phyloP scores from a whole-genome alignment of 1,140 invertebrate species.

The Ceratina australensis region DNA sequence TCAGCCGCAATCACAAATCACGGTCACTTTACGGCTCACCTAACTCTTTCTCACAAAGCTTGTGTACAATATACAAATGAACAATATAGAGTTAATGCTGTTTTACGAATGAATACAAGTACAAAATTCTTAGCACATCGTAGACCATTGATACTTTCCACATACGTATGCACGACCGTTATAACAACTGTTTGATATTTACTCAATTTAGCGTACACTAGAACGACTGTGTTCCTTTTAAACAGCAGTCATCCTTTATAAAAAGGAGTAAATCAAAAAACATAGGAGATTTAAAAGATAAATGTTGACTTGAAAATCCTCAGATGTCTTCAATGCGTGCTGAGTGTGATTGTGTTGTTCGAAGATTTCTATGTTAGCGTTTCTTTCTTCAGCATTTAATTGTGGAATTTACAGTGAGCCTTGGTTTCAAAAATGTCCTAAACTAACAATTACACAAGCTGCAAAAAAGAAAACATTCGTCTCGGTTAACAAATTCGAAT shows the following conservation, averaged over 20 bases:
- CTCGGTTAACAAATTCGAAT: constrained; percentile 20
- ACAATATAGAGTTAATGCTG: constrained; percentile 65
- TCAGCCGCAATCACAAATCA: constrained; percentile 66
- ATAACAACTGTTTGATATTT: constrained; percentile 68
- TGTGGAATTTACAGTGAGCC: constrained; percentile 80
- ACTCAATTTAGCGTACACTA: constrained; percentile 69
- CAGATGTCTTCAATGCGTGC: constrained; percentile 95
- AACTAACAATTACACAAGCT: constrained; percentile 91
- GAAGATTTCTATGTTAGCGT: constrained; percentile 78
- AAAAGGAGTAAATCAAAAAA: constrained; percentile 77
- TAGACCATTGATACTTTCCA: constrained; percentile 71
- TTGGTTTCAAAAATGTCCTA: constrained; percentile 82
- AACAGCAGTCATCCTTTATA: constrained; percentile 74
- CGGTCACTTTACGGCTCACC: constrained; percentile 66
- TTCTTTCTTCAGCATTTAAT: constrained; percentile 81
- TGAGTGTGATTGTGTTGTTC: constrained; percentile 87
- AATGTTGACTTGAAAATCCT: constrained; percentile 85
- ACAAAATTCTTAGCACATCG: constrained; percentile 71
- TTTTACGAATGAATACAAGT: constrained; percentile 68
- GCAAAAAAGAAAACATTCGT: constrained; percentile 77
- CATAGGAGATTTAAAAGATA: constrained; percentile 75
- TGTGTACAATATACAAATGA: constrained; percentile 69
- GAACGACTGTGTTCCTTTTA: constrained; percentile 69
- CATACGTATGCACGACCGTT: constrained; percentile 63
- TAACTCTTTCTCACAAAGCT: constrained; percentile 65